Evolutionary conservation across 2,888 invertebrate genomes (phyloP), one percentile per base, ranked within the genome.

Genomic region (Agelastica alni): DNA sequence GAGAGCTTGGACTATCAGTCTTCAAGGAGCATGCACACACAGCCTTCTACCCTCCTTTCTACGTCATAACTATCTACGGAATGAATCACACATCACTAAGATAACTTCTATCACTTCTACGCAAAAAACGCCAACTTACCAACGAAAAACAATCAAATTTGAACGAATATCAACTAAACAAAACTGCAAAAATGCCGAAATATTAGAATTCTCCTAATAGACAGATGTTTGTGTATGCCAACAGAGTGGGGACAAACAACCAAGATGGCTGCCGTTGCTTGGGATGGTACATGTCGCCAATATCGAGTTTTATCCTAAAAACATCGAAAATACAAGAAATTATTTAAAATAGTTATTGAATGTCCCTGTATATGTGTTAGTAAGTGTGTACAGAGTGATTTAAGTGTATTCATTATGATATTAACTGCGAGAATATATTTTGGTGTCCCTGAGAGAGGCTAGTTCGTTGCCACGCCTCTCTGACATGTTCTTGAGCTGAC

Each of bases 381-480:
- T 34, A 14, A 42, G 44, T 37, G 13, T 13, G n/a, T 10, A 18
- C n/a, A 22, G 2, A 4, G 16, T 28, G 41, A 2, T 13, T 17
- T 16, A 22, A 30, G 49, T 31, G 30, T 10, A 43, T 12, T 37
- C 10, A 6, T 17, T 18, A 16, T 3, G 9, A 4, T 10, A 12
- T 7, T 37, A 18, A 26, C 9, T 9, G 37, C 18, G 37, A n/a
- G n/a, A n/a, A n/a, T n/a, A n/a, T n/a, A n/a, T n/a, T n/a, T 37
- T 10, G 37, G 37, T 37, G 37, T 51, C 63, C 63, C 52, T 43
- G 56, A 31, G 45, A 47, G 61, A 63, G 63, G 63, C 61, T 60
- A 61, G 28, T 12, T 9, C 34, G 26, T 46, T 60, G 75, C 75
- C 74, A 72, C 75, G 75, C 75, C 75, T 69, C 65, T 63, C 59